A percentile compares a stretch with the other conserved stretches of the same genome.
Evolutionary conservation across 2,797 vertebrate species (phyloP).

Genomic region (Gallinago nigripennis): DNA sequence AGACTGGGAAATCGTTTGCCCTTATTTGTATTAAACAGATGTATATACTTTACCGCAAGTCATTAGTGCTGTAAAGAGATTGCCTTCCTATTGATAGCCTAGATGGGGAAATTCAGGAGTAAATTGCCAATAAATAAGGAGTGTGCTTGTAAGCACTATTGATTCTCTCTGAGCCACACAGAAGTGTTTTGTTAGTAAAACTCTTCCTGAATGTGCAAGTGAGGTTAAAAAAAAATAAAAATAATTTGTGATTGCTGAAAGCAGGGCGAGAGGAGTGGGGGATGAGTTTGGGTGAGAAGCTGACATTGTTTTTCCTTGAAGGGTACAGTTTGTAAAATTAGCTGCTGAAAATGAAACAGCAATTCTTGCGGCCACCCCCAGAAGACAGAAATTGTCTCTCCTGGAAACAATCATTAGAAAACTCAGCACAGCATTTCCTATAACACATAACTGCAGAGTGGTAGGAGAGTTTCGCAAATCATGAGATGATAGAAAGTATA

Average conservation of each 20-base stretch:
- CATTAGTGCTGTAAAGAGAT: slow-evolving; percentile 64
- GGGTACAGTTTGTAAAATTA: background rate
- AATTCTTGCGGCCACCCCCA: background rate
- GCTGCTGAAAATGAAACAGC: background rate
- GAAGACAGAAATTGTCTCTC: background rate
- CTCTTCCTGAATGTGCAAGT: slow-evolving; percentile 36
- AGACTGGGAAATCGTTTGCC: slow-evolving; percentile 59
- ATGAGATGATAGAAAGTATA: background rate
- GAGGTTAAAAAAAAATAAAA: background rate
- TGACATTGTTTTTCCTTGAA: background rate
- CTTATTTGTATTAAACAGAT: slow-evolving; percentile 65
- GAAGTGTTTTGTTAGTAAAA: slow-evolving; percentile 55
- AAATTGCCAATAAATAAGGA: slow-evolving; percentile 67
- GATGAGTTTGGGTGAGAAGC: background rate
- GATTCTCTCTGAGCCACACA: slow-evolving; percentile 42
- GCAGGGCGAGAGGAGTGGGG: background rate
- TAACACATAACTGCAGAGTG: background rate
- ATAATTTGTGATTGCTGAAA: background rate
- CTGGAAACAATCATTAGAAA: background rate
- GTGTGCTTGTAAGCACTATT: slow-evolving; percentile 52
- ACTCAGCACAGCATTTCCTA: background rate
- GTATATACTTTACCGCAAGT: slow-evolving; percentile 62
- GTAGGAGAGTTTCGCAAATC: background rate
- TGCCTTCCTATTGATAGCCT: slow-evolving; percentile 58
- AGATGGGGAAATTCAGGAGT: slow-evolving; percentile 11